phyloP scores from a whole-genome alignment of 2,888 invertebrate genomes.

The Hydraecia micacea region DNA sequence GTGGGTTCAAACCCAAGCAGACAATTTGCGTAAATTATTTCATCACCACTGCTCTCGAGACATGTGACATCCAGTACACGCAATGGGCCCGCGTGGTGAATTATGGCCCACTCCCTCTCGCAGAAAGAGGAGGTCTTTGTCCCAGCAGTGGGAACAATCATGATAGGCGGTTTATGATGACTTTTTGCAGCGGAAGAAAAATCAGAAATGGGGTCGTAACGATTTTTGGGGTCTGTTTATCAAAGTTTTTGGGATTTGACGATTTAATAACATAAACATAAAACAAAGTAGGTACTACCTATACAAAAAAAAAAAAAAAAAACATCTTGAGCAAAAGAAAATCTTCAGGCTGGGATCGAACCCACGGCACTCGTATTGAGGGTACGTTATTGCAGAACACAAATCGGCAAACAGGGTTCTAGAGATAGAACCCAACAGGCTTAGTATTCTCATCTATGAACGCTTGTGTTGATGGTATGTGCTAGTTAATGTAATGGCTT shows the following conservation, averaged over 20 bases:
- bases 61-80: not conserved
- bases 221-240: not conserved
- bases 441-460: not conserved
- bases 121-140: not conserved
- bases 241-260: not conserved
- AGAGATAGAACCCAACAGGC: not conserved
- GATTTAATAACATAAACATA: too few relatives aligned
- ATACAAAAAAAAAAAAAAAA: too few relatives aligned
- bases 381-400: not conserved
- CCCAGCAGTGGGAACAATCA: not conserved
- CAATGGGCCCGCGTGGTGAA: not conserved
- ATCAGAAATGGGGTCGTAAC: not conserved
- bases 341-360: too few relatives aligned
- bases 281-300: too few relatives aligned
- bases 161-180: not conserved
- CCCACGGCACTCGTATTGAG: too few relatives aligned
- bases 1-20: not conserved
- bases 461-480: slow-evolving; percentile 26
- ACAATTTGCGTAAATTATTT: not conserved
- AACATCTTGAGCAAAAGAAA: too few relatives aligned
- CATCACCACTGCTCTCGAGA: not conserved
- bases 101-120: not conserved
- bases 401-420: not conserved
- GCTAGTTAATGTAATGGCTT: slow-evolving; percentile 28
- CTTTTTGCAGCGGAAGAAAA: not conserved